Conservation (phyloP, 2,797 vertebrate species). For the Pseudochromis fuscus region DNA sequence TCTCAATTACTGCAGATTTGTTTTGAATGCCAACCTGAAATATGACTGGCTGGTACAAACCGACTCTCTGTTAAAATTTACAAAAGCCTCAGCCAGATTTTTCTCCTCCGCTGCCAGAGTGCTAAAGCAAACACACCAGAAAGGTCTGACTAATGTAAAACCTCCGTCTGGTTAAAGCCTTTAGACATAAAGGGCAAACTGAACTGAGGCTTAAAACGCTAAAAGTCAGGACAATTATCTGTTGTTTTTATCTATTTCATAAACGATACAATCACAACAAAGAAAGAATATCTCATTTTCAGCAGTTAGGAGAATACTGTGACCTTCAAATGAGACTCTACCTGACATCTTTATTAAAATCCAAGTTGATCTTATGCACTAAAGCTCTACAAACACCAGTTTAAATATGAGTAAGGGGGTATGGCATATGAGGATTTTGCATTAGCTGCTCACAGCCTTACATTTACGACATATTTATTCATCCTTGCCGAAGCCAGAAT, state of each 20-base stretch:
- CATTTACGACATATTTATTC: background rate
- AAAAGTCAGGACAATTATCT: background rate
- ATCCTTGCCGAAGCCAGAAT: background rate
- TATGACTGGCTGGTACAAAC: background rate
- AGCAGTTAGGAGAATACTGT: background rate
- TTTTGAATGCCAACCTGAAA: constrained; percentile 15
- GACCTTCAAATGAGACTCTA: background rate
- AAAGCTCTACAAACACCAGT: background rate
- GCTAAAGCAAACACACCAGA: constrained; percentile 10
- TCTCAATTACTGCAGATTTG: constrained; percentile 1
- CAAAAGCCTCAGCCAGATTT: constrained; percentile 7
- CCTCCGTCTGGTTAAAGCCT: background rate
- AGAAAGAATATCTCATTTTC: no score
- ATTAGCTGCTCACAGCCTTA: background rate
- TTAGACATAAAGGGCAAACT: background rate
- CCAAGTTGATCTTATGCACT: background rate
- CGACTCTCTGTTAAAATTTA: background rate
- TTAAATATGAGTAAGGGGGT: background rate
- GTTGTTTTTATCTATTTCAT: background rate
- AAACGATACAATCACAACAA: no score
- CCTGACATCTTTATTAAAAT: constrained; percentile 2
- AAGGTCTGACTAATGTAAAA: constrained; percentile 14
- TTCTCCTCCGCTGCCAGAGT: background rate
- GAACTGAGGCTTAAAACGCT: background rate
- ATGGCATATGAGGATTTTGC: background rate